Evolutionary conservation across 2,797 vertebrate genomes (phyloP).

Genomic region (Brachyalestes nurse): DNA sequence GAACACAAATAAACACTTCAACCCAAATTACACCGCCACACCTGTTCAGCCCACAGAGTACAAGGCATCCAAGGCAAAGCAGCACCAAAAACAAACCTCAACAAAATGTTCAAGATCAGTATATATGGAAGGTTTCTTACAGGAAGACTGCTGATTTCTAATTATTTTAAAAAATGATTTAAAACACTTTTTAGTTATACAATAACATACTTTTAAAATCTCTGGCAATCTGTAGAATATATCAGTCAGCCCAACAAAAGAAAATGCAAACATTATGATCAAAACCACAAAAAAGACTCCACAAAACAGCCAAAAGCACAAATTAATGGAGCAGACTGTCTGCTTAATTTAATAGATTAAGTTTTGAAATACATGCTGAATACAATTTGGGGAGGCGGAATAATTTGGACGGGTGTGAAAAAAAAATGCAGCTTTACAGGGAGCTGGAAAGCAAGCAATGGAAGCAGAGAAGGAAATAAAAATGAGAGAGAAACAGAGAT

Average conservation of each 20-base stretch:
- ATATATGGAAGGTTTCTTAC: not conserved
- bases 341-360: slow-evolving; percentile 72
- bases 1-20: slow-evolving; percentile 46
- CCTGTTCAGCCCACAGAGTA: slow-evolving; percentile 2
- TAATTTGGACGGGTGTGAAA: slow-evolving; percentile 61
- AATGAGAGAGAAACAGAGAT: slow-evolving; percentile 57
- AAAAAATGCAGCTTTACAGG: slow-evolving; percentile 46
- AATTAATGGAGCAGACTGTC: slow-evolving; percentile 56
- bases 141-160: too few relatives aligned
- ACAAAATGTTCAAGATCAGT: not conserved
- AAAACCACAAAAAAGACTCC: slow-evolving; percentile 42
- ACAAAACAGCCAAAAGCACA: slow-evolving; percentile 36
- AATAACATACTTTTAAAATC: slow-evolving; percentile 26
- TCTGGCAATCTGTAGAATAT: not conserved
- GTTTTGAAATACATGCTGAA: slow-evolving; percentile 71
- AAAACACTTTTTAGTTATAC: not conserved
- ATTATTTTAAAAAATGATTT: too few relatives aligned
- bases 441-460: slow-evolving; percentile 36
- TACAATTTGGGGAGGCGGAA: slow-evolving; percentile 65
- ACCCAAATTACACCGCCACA: slow-evolving; percentile 18
- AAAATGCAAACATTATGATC: slow-evolving; percentile 33
- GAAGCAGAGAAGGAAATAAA: slow-evolving; percentile 40
- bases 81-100: not conserved
- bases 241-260: slow-evolving; percentile 25
- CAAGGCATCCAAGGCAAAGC: not conserved